A percentile compares a stretch with the other conserved stretches of the same genome.
phyloP scores from a whole-genome alignment of 35 echinoderm and acorn worm genomes.

The Apostichopus californicus region DNA sequence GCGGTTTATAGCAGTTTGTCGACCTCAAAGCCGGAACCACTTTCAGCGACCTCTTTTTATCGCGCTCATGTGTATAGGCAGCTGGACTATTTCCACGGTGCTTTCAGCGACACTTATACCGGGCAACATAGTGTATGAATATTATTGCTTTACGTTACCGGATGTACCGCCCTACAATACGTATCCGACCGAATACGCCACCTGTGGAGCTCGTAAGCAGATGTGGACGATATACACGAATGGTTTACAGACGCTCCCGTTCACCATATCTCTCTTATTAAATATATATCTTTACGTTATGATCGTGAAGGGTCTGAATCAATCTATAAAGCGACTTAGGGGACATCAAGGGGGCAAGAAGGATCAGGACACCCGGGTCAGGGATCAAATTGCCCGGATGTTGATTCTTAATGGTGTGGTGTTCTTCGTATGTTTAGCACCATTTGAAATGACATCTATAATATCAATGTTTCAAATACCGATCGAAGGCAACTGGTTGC shows the following conservation, averaged over 20 bases:
- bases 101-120: slow-evolving; percentile 75
- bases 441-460: slow-evolving; percentile 84
- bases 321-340: slow-evolving; percentile 66
- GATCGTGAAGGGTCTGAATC: slow-evolving; percentile 77
- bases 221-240: slow-evolving; percentile 60
- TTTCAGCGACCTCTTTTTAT: slow-evolving; percentile 57
- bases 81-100: slow-evolving; percentile 55
- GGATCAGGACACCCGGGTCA: slow-evolving; percentile 67
- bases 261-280: slow-evolving; percentile 64
- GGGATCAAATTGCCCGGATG: slow-evolving; percentile 89
- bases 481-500: slow-evolving; percentile 15
- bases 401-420: slow-evolving; percentile 86
- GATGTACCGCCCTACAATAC: slow-evolving; percentile 32
- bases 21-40: slow-evolving; percentile 63
- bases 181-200: slow-evolving; percentile 54
- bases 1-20: slow-evolving; percentile 82
- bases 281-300: slow-evolving; percentile 74
- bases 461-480: slow-evolving; percentile 60
- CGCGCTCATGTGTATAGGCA: slow-evolving; percentile 48
- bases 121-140: slow-evolving; percentile 7
- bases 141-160: slow-evolving; percentile 62
- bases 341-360: slow-evolving; percentile 53
- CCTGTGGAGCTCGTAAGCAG: slow-evolving; percentile 14
- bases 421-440: slow-evolving; percentile 87
- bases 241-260: slow-evolving; percentile 79